Percentiles rank a stretch among this genome's conserved stretches.
phyloP scores from a whole-genome alignment of 2,888 invertebrate genomes.

The Drosophila ustulata region DNA sequence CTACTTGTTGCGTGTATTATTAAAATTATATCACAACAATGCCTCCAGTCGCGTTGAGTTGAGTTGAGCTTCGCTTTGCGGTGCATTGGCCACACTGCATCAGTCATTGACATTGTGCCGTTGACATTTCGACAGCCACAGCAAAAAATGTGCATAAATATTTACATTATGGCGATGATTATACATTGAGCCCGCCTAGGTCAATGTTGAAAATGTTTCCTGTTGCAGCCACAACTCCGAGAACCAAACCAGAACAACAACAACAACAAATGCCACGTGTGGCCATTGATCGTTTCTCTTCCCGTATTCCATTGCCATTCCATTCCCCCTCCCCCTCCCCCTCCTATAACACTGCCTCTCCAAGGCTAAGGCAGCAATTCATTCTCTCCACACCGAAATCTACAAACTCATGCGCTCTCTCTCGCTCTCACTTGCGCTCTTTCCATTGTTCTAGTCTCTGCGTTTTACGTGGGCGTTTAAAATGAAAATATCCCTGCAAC shows the following conservation, averaged over 20 bases:
- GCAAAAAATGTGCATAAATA: conserved; percentile 37
- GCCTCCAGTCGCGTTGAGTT: conserved; percentile 16
- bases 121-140: conserved; percentile 47
- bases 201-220: conserved; percentile 70
- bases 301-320: not conserved
- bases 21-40: conserved; percentile 60
- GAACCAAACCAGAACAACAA: conserved; percentile 7
- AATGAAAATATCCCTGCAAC: conserved; percentile 44
- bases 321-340: not conserved
- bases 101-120: conserved; percentile 59
- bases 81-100: conserved; percentile 43
- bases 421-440: not conserved
- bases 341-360: conserved; percentile 5
- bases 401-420: not conserved
- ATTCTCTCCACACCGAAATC: conserved; percentile 15
- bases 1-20: conserved; percentile 56
- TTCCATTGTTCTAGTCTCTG: conserved; percentile 22
- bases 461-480: conserved; percentile 48
- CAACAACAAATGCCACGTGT: conserved; percentile 54
- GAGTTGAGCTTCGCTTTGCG: no score
- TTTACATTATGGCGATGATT: conserved; percentile 55
- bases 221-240: conserved; percentile 35
- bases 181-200: conserved; percentile 67
- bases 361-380: conserved; percentile 46
- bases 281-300: conserved; percentile 29